Conservation (phyloP, 2,113 vertebrate genomes). For the Pogona vitticeps region DNA sequence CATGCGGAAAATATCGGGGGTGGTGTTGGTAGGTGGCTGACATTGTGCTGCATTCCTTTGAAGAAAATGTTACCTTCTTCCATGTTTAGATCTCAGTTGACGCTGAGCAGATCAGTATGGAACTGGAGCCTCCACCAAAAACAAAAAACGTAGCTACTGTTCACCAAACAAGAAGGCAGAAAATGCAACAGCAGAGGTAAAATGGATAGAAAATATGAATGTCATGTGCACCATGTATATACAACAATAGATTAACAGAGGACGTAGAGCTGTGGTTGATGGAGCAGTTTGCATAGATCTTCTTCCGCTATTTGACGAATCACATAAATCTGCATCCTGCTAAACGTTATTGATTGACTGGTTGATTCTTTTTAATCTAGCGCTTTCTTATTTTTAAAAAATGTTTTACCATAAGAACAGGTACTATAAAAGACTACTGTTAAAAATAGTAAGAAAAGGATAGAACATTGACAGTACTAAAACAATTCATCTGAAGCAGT, state of each 20-base stretch:
- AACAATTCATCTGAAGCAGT: too few relatives aligned
- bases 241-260: neutral
- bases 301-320: neutral
- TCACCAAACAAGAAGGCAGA: constrained; percentile 88
- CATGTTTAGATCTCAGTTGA: constrained; percentile 84
- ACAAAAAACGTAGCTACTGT: constrained; percentile 77
- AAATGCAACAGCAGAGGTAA: constrained; percentile 83
- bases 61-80: neutral
- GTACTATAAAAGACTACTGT: too few relatives aligned
- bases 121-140: constrained; percentile 84
- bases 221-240: too few relatives aligned
- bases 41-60: neutral
- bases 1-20: neutral
- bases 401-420: too few relatives aligned
- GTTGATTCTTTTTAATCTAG: too few relatives aligned
- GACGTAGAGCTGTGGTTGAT: neutral
- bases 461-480: too few relatives aligned
- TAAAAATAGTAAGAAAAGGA: too few relatives aligned
- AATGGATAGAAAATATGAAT: constrained; percentile 1
- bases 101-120: constrained; percentile 85
- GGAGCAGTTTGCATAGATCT: neutral
- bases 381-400: too few relatives aligned
- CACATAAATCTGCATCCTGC: neutral
- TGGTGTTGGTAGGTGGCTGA: neutral
- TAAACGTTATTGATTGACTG: too few relatives aligned